Conservation (phyloP, 2,113 vertebrate species). For the Saguinus imperator region DNA sequence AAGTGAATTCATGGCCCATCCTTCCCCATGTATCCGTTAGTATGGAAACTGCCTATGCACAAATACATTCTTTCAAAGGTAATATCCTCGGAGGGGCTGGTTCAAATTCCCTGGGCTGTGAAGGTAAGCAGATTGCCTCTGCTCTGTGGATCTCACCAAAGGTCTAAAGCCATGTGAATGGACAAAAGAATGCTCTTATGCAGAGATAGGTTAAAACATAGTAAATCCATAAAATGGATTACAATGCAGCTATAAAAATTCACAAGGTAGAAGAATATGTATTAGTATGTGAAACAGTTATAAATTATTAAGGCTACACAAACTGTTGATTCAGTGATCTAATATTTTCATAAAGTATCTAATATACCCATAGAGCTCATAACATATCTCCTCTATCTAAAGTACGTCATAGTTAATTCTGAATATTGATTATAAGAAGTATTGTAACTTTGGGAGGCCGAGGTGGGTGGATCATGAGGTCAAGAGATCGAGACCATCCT, state of each 20-base stretch:
- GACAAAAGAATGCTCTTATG: neutral
- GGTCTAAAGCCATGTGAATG: neutral
- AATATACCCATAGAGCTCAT: neutral
- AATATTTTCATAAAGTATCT: neutral
- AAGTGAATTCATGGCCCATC: neutral
- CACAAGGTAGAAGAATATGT: neutral
- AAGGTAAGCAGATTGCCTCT: neutral
- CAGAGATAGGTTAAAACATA: slow-evolving; percentile 17
- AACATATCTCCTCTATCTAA: neutral
- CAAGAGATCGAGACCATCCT: too few relatives aligned
- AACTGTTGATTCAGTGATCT: neutral
- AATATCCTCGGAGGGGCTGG: neutral
- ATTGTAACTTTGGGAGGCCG: neutral
- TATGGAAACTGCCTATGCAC: neutral
- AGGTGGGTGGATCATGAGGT: too few relatives aligned
- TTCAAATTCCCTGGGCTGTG: neutral
- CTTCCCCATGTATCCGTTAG: neutral
- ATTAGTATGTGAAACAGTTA: neutral
- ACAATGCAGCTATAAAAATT: slow-evolving; percentile 5
- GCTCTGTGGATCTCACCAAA: neutral
- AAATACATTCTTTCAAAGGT: neutral
- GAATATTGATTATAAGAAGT: neutral
- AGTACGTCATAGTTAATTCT: neutral
- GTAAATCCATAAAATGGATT: slow-evolving; percentile 22
- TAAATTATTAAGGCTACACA: slow-evolving; percentile 6